These are phyloP conservation scores for Aphidius colemani DNA, from an alignment of 2,888 invertebrate species.

Conservation along the genomic window DNA sequence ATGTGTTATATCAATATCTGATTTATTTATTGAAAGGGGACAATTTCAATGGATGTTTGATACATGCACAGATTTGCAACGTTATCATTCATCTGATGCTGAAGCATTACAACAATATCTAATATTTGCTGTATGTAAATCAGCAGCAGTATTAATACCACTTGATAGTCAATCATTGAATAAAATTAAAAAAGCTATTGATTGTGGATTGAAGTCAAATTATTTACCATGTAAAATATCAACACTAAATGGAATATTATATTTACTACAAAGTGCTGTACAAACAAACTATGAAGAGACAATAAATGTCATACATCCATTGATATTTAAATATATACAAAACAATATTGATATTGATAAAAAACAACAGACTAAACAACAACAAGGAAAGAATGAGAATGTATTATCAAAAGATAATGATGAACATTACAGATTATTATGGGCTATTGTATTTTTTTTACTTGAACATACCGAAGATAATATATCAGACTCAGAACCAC, in stretches of 20 bases:
- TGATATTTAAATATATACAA: slow-evolving; percentile 64
- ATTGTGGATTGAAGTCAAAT: slow-evolving; percentile 66
- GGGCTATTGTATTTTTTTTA: slow-evolving; percentile 77
- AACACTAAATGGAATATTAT: slow-evolving; percentile 70
- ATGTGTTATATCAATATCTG: slow-evolving; percentile 74
- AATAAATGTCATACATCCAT: slow-evolving; percentile 62
- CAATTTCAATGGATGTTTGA: slow-evolving; percentile 83
- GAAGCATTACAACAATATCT: slow-evolving; percentile 76
- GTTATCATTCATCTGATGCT: slow-evolving; percentile 74
- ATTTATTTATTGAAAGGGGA: slow-evolving; percentile 74
- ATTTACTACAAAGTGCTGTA: slow-evolving; percentile 68
- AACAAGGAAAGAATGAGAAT: slow-evolving; percentile 36
- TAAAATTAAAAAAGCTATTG: slow-evolving; percentile 66
- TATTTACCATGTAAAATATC: slow-evolving; percentile 69
- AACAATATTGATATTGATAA: slow-evolving; percentile 58
- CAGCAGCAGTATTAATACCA: slow-evolving; percentile 69
- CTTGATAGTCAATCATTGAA: slow-evolving; percentile 65
- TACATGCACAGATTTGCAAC: slow-evolving; percentile 70
- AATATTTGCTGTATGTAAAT: slow-evolving; percentile 70
- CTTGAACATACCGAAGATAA: slow-evolving; percentile 74
- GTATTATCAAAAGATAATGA: slow-evolving; percentile 54
- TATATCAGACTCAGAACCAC: slow-evolving; percentile 65
- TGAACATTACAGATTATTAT: slow-evolving; percentile 72
- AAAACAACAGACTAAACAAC: too few species aligned
- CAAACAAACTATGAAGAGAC: slow-evolving; percentile 62